phyloP scores from a whole-genome alignment of 2,888 invertebrate genomes.

The Theretra japonica region DNA sequence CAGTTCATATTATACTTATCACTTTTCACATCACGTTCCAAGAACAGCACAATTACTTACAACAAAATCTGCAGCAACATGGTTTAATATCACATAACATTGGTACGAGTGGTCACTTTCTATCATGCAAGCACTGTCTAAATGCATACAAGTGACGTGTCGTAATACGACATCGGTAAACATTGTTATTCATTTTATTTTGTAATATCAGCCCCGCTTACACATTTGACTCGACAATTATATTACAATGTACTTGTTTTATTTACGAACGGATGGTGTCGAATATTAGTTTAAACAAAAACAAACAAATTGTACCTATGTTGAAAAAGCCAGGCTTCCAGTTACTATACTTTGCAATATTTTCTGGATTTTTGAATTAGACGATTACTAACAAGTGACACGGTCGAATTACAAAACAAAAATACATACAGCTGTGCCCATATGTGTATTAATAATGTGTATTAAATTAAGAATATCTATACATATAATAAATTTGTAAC shows the following conservation, averaged over 20 bases:
- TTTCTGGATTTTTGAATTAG: background rate
- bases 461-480: no score
- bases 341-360: background rate
- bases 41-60: background rate
- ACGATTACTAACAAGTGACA: no score
- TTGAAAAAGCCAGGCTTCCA: background rate
- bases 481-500: no score
- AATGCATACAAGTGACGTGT: conserved; percentile 13
- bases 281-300: background rate
- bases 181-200: conserved; percentile 19
- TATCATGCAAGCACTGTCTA: conserved; percentile 12
- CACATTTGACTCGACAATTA: conserved; percentile 13
- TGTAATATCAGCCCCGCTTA: conserved; percentile 3
- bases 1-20: no score
- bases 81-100: background rate
- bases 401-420: no score
- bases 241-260: conserved; percentile 15
- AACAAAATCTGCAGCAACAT: background rate
- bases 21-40: no score
- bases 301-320: background rate
- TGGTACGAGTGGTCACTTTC: background rate
- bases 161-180: no score
- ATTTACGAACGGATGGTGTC: conserved; percentile 8
- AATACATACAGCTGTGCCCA: no score
- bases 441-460: no score